phyloP scores from a whole-genome alignment of 2,113 vertebrate genomes.

The Mastomys coucha region DNA sequence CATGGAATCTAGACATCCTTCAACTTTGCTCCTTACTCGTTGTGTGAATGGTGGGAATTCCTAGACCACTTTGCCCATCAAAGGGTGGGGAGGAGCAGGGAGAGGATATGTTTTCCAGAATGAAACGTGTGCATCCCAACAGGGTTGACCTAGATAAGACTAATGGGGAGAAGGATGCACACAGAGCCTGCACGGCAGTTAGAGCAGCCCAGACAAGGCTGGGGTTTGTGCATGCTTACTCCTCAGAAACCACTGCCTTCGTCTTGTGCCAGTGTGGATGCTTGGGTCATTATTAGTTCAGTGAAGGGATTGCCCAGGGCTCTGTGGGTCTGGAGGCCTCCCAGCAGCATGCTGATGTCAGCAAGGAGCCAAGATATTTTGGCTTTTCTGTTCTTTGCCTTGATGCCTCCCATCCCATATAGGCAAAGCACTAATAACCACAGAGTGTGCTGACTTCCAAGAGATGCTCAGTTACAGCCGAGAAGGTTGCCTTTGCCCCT shows the following conservation, averaged over 20 bases:
- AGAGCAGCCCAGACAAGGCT: neutral
- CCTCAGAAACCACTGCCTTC: neutral
- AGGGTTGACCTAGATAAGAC: neutral
- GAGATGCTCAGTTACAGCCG: neutral
- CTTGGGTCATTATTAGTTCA: conserved; percentile 45
- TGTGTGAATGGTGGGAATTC: neutral
- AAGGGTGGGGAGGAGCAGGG: neutral
- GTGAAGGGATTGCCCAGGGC: neutral
- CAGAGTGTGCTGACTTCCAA: neutral
- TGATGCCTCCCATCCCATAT: neutral
- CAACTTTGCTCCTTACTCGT: conserved; percentile 32
- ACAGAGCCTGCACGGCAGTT: neutral
- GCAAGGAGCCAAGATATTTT: conserved; percentile 10
- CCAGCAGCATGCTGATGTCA: neutral
- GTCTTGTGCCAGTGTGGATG: neutral
- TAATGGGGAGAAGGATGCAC: neutral
- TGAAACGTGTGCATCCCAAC: neutral
- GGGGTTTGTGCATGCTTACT: neutral
- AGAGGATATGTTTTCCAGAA: neutral
- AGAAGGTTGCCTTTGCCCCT: neutral
- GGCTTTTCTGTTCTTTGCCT: conserved; percentile 23
- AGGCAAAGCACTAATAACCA: neutral
- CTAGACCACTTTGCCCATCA: neutral
- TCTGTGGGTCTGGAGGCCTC: neutral
- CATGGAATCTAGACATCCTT: conserved; percentile 47